Percentiles rank a stretch among this genome's conserved stretches.
phyloP scores from a whole-genome alignment of 2,888 invertebrate genomes.

The Cryptus armator region DNA sequence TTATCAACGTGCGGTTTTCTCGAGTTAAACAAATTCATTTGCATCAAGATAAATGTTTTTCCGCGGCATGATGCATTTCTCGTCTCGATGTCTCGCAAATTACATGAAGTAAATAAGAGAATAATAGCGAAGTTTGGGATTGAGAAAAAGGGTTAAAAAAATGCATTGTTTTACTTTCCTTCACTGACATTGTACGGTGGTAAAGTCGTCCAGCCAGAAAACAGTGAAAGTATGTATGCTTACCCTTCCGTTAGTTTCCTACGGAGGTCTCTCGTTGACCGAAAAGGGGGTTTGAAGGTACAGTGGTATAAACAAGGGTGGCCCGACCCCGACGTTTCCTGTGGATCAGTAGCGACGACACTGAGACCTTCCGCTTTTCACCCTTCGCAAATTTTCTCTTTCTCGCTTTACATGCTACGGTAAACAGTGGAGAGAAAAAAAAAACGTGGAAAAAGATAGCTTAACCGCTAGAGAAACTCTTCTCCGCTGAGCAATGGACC shows the following conservation, averaged over 20 bases:
- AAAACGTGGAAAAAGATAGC: slow-evolving; percentile 37
- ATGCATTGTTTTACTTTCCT: slow-evolving; percentile 22
- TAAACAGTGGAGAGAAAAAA: slow-evolving; percentile 44
- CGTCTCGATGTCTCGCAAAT: background rate
- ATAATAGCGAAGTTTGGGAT: background rate
- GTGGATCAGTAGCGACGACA: slow-evolving; percentile 78
- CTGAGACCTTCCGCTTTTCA: slow-evolving; percentile 79
- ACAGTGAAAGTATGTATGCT: slow-evolving; percentile 35
- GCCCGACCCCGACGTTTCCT: slow-evolving; percentile 53
- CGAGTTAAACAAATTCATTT: too few relatives aligned
- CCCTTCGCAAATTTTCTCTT: slow-evolving; percentile 82
- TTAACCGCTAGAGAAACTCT: slow-evolving; percentile 74
- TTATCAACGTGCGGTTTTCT: too few relatives aligned
- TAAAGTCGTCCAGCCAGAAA: slow-evolving; percentile 54
- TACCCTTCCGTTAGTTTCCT: slow-evolving; percentile 26
- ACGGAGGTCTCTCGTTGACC: slow-evolving; percentile 44
- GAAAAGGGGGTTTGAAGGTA: slow-evolving; percentile 23
- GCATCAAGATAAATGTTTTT: background rate
- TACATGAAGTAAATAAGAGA: slow-evolving; percentile 31
- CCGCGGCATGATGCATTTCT: too few relatives aligned
- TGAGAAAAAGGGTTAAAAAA: slow-evolving; percentile 16
- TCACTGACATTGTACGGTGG: slow-evolving; percentile 16
- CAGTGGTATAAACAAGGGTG: slow-evolving; percentile 69
- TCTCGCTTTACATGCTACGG: slow-evolving; percentile 64
- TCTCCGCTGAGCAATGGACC: slow-evolving; percentile 77